These are phyloP conservation scores for Agrotis clavis DNA, from an alignment of 2,888 invertebrate species.

Conservation along the genomic window DNA sequence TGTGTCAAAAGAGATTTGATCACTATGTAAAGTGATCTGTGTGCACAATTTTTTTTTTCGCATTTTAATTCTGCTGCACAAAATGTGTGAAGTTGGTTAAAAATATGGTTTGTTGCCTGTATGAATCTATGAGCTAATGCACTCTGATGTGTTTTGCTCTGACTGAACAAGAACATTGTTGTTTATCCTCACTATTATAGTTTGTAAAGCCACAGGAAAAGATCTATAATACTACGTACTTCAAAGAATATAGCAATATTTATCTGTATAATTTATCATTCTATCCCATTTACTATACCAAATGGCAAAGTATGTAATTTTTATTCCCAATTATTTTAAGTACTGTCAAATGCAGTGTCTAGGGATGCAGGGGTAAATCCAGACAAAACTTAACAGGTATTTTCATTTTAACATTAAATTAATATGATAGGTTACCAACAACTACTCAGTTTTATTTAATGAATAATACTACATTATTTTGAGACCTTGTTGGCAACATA, in stretches of 20 bases:
- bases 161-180: not conserved
- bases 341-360: no score
- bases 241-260: not conserved
- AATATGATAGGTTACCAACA: no score
- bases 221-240: not conserved
- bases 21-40: not conserved
- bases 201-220: not conserved
- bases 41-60: not conserved
- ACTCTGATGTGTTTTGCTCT: not conserved
- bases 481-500: no score
- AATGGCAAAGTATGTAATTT: not conserved
- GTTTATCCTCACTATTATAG: conserved; percentile 1
- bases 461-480: no score
- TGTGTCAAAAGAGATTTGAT: not conserved
- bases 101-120: not conserved
- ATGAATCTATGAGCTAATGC: not conserved
- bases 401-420: no score
- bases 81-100: no score
- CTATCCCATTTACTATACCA: not conserved
- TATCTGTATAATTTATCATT: conserved; percentile 1
- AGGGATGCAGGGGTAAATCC: no score
- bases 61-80: not conserved
- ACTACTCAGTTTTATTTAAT: no score
- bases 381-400: no score
- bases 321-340: not conserved